Evolutionary conservation across 2,797 vertebrate species (phyloP).

Genomic region (Hirundo rustica): DNA sequence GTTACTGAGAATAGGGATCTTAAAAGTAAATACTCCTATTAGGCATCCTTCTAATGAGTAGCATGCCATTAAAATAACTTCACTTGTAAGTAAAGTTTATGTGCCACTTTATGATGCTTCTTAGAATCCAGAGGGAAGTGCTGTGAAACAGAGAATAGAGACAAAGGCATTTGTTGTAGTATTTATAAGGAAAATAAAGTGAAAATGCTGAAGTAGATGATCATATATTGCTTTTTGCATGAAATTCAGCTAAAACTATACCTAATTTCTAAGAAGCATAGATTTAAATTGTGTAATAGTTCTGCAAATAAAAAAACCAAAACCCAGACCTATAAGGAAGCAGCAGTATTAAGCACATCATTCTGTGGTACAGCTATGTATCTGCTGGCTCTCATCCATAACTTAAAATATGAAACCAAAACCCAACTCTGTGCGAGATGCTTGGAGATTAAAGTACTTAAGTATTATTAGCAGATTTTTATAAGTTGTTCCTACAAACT

Average conservation of each 20-base stretch:
- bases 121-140: neutral
- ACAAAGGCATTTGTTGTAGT: slow-evolving; percentile 17
- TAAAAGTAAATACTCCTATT: neutral
- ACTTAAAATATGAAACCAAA: slow-evolving; percentile 12
- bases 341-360: slow-evolving; percentile 29
- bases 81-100: neutral
- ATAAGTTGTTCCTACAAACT: neutral
- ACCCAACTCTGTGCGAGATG: neutral
- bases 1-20: neutral
- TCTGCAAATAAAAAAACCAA: neutral
- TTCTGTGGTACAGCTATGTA: slow-evolving; percentile 31
- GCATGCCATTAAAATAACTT: neutral
- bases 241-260: neutral
- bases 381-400: slow-evolving; percentile 40
- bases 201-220: neutral
- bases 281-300: slow-evolving; percentile 42
- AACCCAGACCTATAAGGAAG: neutral
- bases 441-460: slow-evolving; percentile 24
- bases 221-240: neutral
- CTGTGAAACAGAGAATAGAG: neutral
- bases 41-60: neutral
- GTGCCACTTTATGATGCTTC: neutral
- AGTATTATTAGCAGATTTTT: neutral
- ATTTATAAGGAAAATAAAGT: neutral
- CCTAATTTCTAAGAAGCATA: neutral